Evolutionary conservation across 2,113 vertebrate genomes (phyloP), one percentile per base, ranked within the genome.

Genomic region (Lanius ludovicianus): DNA sequence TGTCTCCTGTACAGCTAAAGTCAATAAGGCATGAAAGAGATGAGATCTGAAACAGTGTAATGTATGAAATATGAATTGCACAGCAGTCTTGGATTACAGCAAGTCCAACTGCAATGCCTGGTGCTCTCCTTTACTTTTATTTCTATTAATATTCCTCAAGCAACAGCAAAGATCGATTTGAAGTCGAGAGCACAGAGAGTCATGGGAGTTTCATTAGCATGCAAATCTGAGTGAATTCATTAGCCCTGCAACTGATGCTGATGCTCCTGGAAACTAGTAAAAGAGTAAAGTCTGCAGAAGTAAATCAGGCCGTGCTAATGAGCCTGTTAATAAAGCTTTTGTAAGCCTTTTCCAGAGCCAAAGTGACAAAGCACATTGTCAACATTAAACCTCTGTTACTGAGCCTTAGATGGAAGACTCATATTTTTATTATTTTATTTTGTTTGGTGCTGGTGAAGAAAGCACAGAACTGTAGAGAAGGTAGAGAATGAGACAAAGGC

Each of bases 301-400:
- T 97, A 97, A 98, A 97, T 97, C 97, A 97, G 97, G 94, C 95
- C 82, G 91, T 97, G 94, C 97, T 97, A 98, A 98, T 97, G 97
- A 97, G 97, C 94, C 96, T 96, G 96, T 96, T 98, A 98, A 98
- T 97, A 96, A 97, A 97, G 95, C 94, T 97, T 97, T 97, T 95
- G 97, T 97, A 96, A 96, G 96, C 86, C 93, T 96, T 95, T 96
- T 95, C 89, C 75, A 91, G 60, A 95, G 96, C 88, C 85, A 91
- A 85, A 93, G 94, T 96, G 95, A 97, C 96, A 97, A 95, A 97
- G 78, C 46, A 77, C 79, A 52, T 78, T 96, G 96, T 96, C 94
- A 93, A 78, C 46, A 0, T 84, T 84, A 96, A 90, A 96, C 76
- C 90, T 91, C 79, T 70, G 35, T 23, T 91, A 60, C 80, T 83